Conservation (phyloP, 2,113 vertebrate genomes). For the Apistogramma diplotaenia region DNA sequence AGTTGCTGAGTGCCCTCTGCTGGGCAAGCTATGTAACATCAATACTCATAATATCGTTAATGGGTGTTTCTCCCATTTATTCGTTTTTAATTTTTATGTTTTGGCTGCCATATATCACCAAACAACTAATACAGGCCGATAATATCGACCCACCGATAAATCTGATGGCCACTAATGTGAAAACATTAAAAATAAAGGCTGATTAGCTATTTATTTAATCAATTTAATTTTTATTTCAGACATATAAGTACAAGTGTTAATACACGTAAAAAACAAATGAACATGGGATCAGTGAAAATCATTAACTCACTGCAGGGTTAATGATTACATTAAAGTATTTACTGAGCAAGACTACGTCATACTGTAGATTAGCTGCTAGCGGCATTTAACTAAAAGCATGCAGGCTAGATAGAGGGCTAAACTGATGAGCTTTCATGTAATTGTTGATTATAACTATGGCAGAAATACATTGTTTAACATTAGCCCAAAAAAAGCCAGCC, state of each 20-base stretch:
- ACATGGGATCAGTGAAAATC: too few relatives aligned
- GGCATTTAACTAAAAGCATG: constrained; percentile 25
- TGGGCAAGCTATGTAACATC: background rate
- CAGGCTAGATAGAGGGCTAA: background rate
- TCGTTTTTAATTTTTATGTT: background rate
- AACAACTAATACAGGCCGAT: background rate
- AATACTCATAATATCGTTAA: background rate
- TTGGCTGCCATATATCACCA: background rate
- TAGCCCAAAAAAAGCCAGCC: background rate
- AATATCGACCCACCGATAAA: background rate
- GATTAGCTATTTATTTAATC: too few relatives aligned
- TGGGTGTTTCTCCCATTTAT: background rate
- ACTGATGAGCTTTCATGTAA: background rate
- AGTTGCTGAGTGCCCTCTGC: background rate
- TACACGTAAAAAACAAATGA: too few relatives aligned
- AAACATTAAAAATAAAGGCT: background rate
- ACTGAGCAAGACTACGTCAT: background rate
- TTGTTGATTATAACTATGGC: background rate
- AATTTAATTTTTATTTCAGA: too few relatives aligned
- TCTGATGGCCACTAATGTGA: background rate
- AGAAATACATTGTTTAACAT: background rate
- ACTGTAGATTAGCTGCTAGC: constrained; percentile 11
- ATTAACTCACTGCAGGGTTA: too few relatives aligned
- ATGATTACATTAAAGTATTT: background rate
- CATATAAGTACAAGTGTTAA: too few relatives aligned